These are phyloP conservation scores for Diarsia mendica DNA, from an alignment of 2,888 invertebrate genomes.

Conservation along the genomic window DNA sequence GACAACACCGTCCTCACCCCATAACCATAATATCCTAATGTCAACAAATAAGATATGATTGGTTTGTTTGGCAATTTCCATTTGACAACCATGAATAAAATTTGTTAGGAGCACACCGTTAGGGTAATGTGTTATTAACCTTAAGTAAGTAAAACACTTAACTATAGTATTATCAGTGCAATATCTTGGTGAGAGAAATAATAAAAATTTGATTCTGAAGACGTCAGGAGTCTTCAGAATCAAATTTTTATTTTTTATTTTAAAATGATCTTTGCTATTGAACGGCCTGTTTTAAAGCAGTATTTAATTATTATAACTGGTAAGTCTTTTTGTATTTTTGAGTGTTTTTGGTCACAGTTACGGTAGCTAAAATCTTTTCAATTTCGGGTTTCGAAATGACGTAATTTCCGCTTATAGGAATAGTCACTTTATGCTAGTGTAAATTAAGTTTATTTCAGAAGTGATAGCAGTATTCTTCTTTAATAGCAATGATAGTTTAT, in stretches of 20 bases:
- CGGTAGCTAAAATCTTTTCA: neutral
- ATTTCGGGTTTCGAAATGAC: neutral
- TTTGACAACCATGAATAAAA: constrained; percentile 27
- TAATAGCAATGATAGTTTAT: no score
- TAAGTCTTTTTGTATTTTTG: constrained; percentile 10
- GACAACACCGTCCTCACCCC: no score
- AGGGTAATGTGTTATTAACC: neutral
- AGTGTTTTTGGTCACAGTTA: neutral
- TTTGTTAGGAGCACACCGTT: neutral
- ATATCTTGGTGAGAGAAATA: neutral
- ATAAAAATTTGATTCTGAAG: no score
- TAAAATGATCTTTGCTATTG: constrained; percentile 4
- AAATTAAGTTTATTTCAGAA: neutral
- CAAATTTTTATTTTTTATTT: neutral
- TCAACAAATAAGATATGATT: no score
- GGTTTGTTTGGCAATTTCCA: no score
- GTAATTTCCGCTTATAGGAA: neutral
- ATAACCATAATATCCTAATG: no score
- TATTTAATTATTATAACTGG: constrained; percentile 49
- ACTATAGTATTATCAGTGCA: neutral
- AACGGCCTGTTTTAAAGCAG: constrained; percentile 27
- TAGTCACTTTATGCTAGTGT: neutral
- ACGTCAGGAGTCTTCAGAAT: no score
- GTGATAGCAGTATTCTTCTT: no score
- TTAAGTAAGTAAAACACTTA: neutral